Percentiles rank a stretch among this genome's conserved stretches.
Conservation (phyloP, 2,888 invertebrate species). For the Laspeyria flexula region DNA sequence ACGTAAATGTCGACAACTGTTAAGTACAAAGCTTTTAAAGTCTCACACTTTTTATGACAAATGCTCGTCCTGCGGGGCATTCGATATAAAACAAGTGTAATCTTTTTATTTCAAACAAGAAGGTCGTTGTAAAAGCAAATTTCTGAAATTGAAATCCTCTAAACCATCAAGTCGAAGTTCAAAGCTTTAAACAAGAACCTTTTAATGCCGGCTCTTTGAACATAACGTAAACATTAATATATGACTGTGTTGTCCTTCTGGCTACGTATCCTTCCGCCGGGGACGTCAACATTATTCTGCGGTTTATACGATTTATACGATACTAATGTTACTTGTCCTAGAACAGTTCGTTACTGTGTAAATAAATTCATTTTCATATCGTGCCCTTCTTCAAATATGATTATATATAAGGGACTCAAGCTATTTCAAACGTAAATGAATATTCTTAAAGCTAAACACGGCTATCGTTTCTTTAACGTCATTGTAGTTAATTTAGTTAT, state of each 20-base stretch:
- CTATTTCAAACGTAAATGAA: conserved; percentile 11
- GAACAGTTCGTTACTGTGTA: conserved; percentile 5
- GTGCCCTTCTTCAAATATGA: background rate
- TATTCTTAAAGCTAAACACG: conserved; percentile 16
- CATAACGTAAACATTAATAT: conserved; percentile 19
- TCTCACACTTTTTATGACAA: conserved; percentile 19
- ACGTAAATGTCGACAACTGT: conserved; percentile 32
- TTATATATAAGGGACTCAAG: conserved; percentile 6
- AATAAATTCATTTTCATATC: conserved; percentile 15
- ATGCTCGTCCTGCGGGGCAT: conserved; percentile 18
- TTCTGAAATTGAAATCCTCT: conserved; percentile 23
- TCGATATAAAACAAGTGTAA: too few relatives aligned
- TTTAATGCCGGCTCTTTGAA: conserved; percentile 29
- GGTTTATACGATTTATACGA: conserved; percentile 16
- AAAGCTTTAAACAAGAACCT: conserved; percentile 24
- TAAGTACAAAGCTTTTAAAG: conserved; percentile 40
- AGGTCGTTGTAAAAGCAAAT: conserved; percentile 16
- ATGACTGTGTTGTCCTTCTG: conserved; percentile 19
- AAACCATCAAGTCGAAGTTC: conserved; percentile 20
- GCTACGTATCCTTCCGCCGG: conserved; percentile 6
- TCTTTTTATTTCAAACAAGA: too few relatives aligned
- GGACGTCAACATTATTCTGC: conserved; percentile 16
- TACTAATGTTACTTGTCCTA: conserved; percentile 21
- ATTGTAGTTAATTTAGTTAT: conserved; percentile 24
- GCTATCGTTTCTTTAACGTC: conserved; percentile 32